Base-by-base conservation (phyloP, 2,888 invertebrate genomes). In the Artemia sinica region DNA sequence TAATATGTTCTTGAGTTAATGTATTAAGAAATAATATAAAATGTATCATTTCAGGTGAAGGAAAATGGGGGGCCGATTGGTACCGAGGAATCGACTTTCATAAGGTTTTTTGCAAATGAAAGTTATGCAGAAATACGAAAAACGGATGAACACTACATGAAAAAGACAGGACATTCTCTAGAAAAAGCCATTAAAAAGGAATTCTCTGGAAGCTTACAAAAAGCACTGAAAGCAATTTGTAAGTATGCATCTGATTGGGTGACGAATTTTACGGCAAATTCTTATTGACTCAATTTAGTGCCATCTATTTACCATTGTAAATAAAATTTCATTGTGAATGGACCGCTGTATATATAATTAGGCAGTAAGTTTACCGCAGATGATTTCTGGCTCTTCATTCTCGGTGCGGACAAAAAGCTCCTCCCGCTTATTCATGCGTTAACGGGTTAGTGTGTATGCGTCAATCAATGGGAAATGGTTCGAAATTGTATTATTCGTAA, bases 111-210 rank as follows among this genome's bases (percentile, higher is more conserved):
- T 66, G 89, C 89, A 73, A 86, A 88, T 70, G 85, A 91, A 76
- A 92, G 91, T 74, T 92, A 88, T 77, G 89, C 89, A 76, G 94
- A 95, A 77, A 80, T 94, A 73, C 84, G 90, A 76, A 84, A 85
- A 79, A 82, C 85, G 77, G 90, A 92, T 78, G 82, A 87, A 70
- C 91, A 92, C 76, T 95, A 88, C 77, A 87, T 86, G 72, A 82
- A 80, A 75, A 81, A 87, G 75, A 88, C 89, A 0, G 90, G 90
- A 1, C 88, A 89, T 74, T 83, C 85, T 67, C 84, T 91, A 73
- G 88, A 88, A 72, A 83, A 85, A 74, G 88, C 89, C 0, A 85
- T 91, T 76, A 85, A 86, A 75, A 83, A 84, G 9, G 91, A 91
- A 79, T 90, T 91, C 80, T 89, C 89, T 5, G 91, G 91, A 0